Evolutionary conservation across 2,797 vertebrate species (phyloP).

Genomic region (Remorina albescens): DNA sequence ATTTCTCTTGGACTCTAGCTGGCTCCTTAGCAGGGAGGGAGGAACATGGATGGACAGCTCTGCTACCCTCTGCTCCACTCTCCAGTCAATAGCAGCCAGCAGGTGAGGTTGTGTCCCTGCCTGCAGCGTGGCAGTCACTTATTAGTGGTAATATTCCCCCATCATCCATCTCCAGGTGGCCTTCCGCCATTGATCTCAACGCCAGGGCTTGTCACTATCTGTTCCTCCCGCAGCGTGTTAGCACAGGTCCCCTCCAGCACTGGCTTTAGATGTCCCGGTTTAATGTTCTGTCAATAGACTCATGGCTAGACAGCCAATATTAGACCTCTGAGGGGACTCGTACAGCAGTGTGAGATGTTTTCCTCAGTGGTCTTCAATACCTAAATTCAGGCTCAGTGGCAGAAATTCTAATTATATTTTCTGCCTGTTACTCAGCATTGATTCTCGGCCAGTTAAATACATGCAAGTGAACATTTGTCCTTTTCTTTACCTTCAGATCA

Average conservation of each 20-base stretch:
- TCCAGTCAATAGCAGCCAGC: slow-evolving; percentile 77
- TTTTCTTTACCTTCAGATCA: background rate
- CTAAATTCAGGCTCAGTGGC: slow-evolving; percentile 13
- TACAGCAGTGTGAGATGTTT: slow-evolving; percentile 30
- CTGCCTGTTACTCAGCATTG: background rate
- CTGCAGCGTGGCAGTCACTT: slow-evolving; percentile 72
- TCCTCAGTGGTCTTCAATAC: slow-evolving; percentile 15
- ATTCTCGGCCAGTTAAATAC: background rate
- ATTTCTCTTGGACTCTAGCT: slow-evolving; percentile 40
- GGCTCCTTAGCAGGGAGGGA: slow-evolving; percentile 26
- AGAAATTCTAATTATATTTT: background rate
- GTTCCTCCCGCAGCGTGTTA: slow-evolving; percentile 39
- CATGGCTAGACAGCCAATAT: slow-evolving; percentile 10
- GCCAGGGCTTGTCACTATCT: slow-evolving; percentile 58
- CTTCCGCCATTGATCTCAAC: slow-evolving; percentile 76
- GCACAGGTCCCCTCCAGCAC: slow-evolving; percentile 43
- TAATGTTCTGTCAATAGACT: slow-evolving; percentile 65
- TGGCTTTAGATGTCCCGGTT: slow-evolving; percentile 43
- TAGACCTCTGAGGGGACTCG: slow-evolving; percentile 27
- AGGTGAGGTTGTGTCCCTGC: slow-evolving; percentile 61
- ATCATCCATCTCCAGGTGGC: slow-evolving; percentile 81
- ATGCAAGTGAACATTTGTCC: background rate
- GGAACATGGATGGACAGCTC: slow-evolving; percentile 62
- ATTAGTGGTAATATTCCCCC: slow-evolving; percentile 78
- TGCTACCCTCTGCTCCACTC: slow-evolving; percentile 35